Base-by-base conservation (phyloP, 2,888 invertebrate species). In the Cryptophagus acutangulus region DNA sequence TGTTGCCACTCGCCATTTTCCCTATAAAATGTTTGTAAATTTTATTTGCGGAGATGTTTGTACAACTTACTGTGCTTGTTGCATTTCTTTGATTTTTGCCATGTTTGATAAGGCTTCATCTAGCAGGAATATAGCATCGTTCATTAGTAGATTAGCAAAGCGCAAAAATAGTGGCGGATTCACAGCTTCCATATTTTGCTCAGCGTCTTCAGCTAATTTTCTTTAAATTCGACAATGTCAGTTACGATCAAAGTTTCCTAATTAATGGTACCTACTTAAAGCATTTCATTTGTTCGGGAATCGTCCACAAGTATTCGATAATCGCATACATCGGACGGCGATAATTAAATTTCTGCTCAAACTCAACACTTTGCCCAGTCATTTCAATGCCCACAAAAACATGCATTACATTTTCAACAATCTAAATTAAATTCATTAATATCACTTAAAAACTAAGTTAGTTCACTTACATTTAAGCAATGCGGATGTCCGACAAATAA, bases 321-420 rank as follows among this genome's bases (percentile, higher is more conserved):
- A 93, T 84, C 24, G 82, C 76, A 63, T 96, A 95, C 93, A 96
- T 95, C 1, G 95, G 95, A 26, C 91, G 78, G 14, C 95, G 78
- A 66, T 96, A 96, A 69, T 93, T 92, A 68, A 96, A 96, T 71
- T 95, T 96, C 68, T 95, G 92, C 65, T 95, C 95, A 64, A 95
- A 95, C 59, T 90, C 87, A 13, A 95, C 94, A 61, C 86, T 89
- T 65, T 94, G 90, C 0, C 95, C 95, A 0, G 94, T 94, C 89
- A 94, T 90, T 73, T 96, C 95, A 45, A 96, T 96, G 49, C 89
- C 87, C n/a, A 96, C 94, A 67, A 95, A 96, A 5, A 96, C 93
- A 62, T 90, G 81, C 40, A 95, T 71, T 17, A 96, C 71, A 61
- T 83, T 86, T 30, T 80, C 75, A 8, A 89, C 84, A 42, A 95